These are phyloP conservation scores for Phortica variegata DNA, from an alignment of 1,140 invertebrate genomes.

Conservation along the genomic window DNA sequence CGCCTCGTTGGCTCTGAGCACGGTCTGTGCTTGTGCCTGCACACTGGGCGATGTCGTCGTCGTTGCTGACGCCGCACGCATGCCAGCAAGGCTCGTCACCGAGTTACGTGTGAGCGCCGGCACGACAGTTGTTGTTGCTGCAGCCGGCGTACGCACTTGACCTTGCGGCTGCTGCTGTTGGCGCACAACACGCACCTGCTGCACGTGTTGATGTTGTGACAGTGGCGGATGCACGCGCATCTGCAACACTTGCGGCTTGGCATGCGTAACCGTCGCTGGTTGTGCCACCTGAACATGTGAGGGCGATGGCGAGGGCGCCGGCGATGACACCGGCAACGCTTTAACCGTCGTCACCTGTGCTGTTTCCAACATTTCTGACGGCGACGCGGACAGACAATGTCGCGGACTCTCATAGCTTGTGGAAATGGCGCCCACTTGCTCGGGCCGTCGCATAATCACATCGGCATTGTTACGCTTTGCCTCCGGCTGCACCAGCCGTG, in stretches of 20 bases:
- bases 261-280: constrained; percentile 11
- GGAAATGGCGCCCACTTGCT: constrained; percentile 54
- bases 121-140: constrained; percentile 18
- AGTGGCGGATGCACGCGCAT: constrained; percentile 61
- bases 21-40: constrained; percentile 27
- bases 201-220: constrained; percentile 68
- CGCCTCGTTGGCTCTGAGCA: constrained; percentile 14
- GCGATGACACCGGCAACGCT: constrained; percentile 12
- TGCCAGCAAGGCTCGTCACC: constrained; percentile 31
- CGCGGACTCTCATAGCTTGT: constrained; percentile 53
- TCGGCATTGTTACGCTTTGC: too few species aligned
- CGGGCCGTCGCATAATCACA: too few species aligned
- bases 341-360: constrained; percentile 31
- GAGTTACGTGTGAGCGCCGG: constrained; percentile 31
- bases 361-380: constrained; percentile 43
- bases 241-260: constrained; percentile 58
- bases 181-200: constrained; percentile 21
- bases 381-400: constrained; percentile 40
- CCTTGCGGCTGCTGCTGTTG: constrained; percentile 12
- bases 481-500: constrained; percentile 13
- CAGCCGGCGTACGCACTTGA: constrained; percentile 14
- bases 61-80: constrained; percentile 24
- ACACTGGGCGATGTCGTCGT: constrained; percentile 2
- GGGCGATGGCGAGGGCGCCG: constrained; percentile 22
- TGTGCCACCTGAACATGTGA: too few species aligned